These are phyloP conservation scores for Heliconius melpomene DNA, from an alignment of 1,140 invertebrate species.

Conservation along the genomic window DNA sequence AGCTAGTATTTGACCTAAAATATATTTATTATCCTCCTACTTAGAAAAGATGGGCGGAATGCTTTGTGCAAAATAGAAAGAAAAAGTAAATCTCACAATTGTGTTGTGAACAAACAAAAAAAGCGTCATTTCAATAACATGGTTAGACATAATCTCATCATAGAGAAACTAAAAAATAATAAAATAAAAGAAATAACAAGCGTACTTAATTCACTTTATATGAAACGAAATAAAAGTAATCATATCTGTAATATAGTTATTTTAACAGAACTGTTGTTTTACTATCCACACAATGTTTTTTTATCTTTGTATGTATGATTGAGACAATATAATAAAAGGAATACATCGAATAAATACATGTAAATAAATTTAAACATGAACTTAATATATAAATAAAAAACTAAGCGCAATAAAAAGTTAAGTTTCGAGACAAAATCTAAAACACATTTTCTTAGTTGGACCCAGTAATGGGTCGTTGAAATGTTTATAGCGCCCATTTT, in stretches of 20 bases:
- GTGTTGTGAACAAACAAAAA: background rate
- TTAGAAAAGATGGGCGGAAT: slow-evolving; percentile 3
- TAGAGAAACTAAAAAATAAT: background rate
- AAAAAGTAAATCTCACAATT: slow-evolving; percentile 2
- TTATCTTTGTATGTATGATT: too few species aligned
- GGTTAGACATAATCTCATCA: background rate
- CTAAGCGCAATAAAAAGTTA: slow-evolving; percentile 36
- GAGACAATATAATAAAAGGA: too few species aligned
- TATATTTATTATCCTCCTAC: background rate
- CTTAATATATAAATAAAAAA: slow-evolving; percentile 1
- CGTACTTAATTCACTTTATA: too few species aligned
- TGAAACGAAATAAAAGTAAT: too few species aligned
- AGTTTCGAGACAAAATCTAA: slow-evolving; percentile 56
- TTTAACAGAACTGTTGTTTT: too few species aligned
- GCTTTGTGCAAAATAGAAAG: background rate
- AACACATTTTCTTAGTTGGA: slow-evolving; percentile 55
- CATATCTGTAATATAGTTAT: too few species aligned
- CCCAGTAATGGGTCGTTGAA: slow-evolving; percentile 62
- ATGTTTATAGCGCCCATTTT: slow-evolving; percentile 60
- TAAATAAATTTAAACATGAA: background rate
- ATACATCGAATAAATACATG: too few species aligned
- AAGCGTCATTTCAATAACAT: background rate
- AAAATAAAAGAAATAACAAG: too few species aligned
- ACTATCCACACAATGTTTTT: too few species aligned
- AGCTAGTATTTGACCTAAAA: background rate